Base-by-base conservation (phyloP, 2,113 vertebrate species). In the Microcebus lehilahytsara region DNA sequence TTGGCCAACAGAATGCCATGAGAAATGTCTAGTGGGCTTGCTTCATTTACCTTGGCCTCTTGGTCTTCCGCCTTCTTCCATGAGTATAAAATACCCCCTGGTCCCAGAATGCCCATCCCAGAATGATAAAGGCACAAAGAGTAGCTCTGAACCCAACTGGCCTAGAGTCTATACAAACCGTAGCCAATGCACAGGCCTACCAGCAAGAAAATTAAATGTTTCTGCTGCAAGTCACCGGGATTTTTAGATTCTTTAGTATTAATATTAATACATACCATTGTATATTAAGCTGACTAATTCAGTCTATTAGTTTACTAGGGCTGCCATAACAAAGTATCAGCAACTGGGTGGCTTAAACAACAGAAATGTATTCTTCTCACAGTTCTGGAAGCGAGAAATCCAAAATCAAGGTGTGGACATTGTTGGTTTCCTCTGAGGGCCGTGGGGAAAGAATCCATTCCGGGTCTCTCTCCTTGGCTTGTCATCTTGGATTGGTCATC, bases 191-290 rank as follows among this genome's bases (percentile, higher is more conserved):
- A 62, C 32, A 84, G 87, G 64, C 12, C 53, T 53, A 30, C 2
- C n/a, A 72, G 32, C 75, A 64, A 89, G 67, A 95, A 96, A 84
- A 37, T 34, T 22, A 9, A 79, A 66, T 78, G 20, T 16, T 81
- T 89, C 60, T 58, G n/a, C 46, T 75, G 1, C 69, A 32, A 67
- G 60, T 11, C 37, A 42, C 32, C 67, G 22, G 60, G 40, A 30
- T 34, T 87, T 71, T n/a, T 25, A 22, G 46, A 66, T 89, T 89
- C 64, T 16, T 89, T 56, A 56, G 53, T 56, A 56, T 56, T 72
- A n/a, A 79, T 56, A 56, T 19, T 81, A 46, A 79, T 49, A 88
- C 19, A 40, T 7, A 42, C 34, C 32, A n/a, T 32, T 32, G 17
- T 75, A 27, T 40, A 49, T 32, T 34, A 78, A 69, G 23, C 56